Conservation (phyloP, 2,888 invertebrate genomes). For the Luffia ferchaultella region DNA sequence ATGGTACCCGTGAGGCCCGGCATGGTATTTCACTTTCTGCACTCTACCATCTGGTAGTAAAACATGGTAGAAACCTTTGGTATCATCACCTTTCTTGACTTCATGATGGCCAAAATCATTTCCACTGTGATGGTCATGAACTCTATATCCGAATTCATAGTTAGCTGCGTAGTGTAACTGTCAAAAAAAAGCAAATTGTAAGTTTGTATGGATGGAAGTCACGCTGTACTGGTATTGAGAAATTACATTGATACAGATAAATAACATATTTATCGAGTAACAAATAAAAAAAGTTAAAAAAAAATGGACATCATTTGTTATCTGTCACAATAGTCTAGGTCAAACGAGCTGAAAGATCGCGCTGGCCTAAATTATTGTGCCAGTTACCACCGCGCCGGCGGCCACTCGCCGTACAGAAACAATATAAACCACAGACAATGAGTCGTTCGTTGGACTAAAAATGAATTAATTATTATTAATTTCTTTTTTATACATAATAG, state of each 20-base stretch:
- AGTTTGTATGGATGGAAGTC: not conserved
- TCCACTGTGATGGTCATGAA: constrained; percentile 74
- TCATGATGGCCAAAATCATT: constrained; percentile 83
- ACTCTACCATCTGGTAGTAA: constrained; percentile 80
- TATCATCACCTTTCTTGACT: constrained; percentile 70
- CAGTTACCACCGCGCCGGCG: too few relatives aligned
- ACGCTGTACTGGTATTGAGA: not conserved
- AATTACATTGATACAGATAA: not conserved
- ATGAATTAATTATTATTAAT: too few relatives aligned
- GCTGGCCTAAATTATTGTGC: too few relatives aligned
- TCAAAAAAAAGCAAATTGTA: constrained; percentile 19
- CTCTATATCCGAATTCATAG: constrained; percentile 75
- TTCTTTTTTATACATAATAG: too few relatives aligned
- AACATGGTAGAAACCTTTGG: constrained; percentile 80
- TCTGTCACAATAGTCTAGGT: too few relatives aligned
- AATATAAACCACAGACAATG: too few relatives aligned
- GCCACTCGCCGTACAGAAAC: too few relatives aligned
- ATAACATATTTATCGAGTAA: not conserved
- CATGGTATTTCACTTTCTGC: constrained; percentile 80
- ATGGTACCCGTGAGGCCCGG: constrained; percentile 79
- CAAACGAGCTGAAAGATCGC: too few relatives aligned
- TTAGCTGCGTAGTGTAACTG: constrained; percentile 70
- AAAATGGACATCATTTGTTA: too few relatives aligned
- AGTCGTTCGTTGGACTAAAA: too few relatives aligned
- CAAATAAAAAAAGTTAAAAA: too few relatives aligned